Conservation (phyloP, 2,888 invertebrate species). For the Ophioninae sp. region DNA sequence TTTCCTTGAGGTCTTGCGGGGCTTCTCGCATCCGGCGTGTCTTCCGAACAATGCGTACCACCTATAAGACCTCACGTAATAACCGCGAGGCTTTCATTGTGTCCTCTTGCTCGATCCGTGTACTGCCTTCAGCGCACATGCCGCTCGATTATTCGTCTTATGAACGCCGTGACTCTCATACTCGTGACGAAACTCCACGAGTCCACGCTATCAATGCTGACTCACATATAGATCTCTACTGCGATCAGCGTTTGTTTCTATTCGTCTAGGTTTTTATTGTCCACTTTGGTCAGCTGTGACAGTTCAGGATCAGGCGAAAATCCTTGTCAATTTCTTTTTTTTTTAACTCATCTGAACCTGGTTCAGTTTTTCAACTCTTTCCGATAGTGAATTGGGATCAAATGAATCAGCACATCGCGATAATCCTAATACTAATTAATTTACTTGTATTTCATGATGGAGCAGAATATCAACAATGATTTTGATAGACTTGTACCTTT, state of each 20-base stretch:
- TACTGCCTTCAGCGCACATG: conserved; percentile 34
- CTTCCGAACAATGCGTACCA: conserved; percentile 72
- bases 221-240: background rate
- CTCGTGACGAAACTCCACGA: background rate
- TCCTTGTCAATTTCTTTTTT: no score
- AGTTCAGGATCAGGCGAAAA: background rate
- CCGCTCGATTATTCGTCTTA: conserved; percentile 63
- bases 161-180: conserved; percentile 18
- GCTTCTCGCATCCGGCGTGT: conserved; percentile 68
- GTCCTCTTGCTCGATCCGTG: conserved; percentile 47
- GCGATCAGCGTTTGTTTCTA: background rate
- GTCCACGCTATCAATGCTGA: background rate
- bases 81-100: conserved; percentile 72
- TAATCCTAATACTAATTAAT: no score
- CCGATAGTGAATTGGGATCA: no score
- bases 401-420: no score
- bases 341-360: no score
- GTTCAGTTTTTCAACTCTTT: no score
- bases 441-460: no score
- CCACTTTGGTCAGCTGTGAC: background rate
- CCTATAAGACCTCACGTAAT: conserved; percentile 71
- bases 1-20: conserved; percentile 65
- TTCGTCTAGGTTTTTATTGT: background rate
- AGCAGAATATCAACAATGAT: no score
- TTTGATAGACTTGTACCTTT: no score